Percentiles rank a stretch among this genome's conserved stretches.
Evolutionary conservation across 2,113 vertebrate species (phyloP).

Genomic region (Ovis aries): ARS-UI_Ramb_v3.0 NC_056055.1:157396001-157396500

Average conservation of each 20-base stretch:
- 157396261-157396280: too few species aligned
- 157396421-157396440: neutral
- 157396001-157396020: neutral
- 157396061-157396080: neutral
- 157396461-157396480: neutral
- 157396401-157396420: neutral
- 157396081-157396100: neutral
- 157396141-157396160: too few species aligned
- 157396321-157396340: too few species aligned
- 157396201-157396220: fast-evolving
- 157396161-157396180: fast-evolving
- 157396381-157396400: neutral
- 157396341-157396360: too few species aligned
- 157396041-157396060: neutral
- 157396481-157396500: neutral
- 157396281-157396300: too few species aligned
- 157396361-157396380: too few species aligned
- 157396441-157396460: neutral
- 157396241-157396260: too few species aligned
- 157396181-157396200: too few species aligned
- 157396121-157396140: too few species aligned
- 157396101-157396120: neutral
- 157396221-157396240: too few species aligned
- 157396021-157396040: neutral
- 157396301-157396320: too few species aligned